Base-by-base conservation (phyloP, 2,797 vertebrate species). In the Austrolebias charrua region DNA sequence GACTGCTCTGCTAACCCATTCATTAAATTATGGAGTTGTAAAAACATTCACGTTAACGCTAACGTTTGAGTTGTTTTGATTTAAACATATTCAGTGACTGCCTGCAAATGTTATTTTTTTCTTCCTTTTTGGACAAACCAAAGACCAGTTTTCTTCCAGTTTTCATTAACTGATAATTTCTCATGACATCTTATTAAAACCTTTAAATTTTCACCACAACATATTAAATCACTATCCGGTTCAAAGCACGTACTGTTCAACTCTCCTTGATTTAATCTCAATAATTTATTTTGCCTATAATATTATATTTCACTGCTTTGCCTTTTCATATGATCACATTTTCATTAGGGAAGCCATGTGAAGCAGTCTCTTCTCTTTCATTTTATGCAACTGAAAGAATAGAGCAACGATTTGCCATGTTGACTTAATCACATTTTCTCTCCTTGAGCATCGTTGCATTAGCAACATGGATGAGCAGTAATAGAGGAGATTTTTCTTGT, bases 391-490 rank as follows among this genome's bases (percentile, higher is more conserved):
- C 67, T 73, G 14, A 5, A 64, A 54, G 60, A 70, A 59, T 67
- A 65, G 55, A 75, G 63, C 55, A 65, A 55, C 53, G 50, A 71
- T 71, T 77, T 60, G 47, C 69, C 50, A 20, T 76, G 75, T 86
- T 88, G 81, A 76, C 82, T 75, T 83, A 82, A 84, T 84, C 72
- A 62, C 60, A 67, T 77, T 79, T 60, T 54, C 65, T 60, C 59
- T 76, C 63, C 71, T 82, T 70, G 13, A n/a, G 68, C 70, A 75
- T 80, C 49, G 71, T 66, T 75, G 63, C 77, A 76, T 84, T 83
- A 79, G 75, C 76, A 75, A 78, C 73, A 75, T 70, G 76, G 82
- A 63, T 81, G 79, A 89, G 79, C 69, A 79, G 51, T 85, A 85
- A 82, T 77, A 35, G 66, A 75, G 57, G 61, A 70, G 63, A 75